Evolutionary conservation across 2,888 invertebrate genomes (phyloP), one percentile per base, ranked within the genome.

Genomic region (Drosophila histrio): DNA sequence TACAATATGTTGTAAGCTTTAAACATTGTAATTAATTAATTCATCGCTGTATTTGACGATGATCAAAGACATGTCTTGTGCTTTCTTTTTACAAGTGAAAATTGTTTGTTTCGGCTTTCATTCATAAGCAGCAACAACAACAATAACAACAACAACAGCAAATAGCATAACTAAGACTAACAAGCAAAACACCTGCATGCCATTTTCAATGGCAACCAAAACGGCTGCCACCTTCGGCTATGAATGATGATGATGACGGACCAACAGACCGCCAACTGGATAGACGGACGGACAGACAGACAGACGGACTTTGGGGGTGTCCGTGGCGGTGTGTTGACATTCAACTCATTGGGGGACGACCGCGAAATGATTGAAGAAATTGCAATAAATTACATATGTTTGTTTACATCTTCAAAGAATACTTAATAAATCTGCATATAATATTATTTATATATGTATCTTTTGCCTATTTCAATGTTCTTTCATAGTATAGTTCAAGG

Each of bases 201-300:
- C 70, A 77, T 70, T 73, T 81, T 81, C 87, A 87, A 84, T 84
- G 82, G 68, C 83, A 71, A 70, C 66, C 26, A 72, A 80, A 73
- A 72, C 61, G 57, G 41, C 58, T 46, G 62, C 73, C 66, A 72
- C 78, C 75, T 72, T 75, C 60, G 46, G 11, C 67, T 66, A 21
- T 76, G 60, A 75, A 60, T 52, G 30, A 44, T 38, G 64, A 50
- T 41, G 53, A 64, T 59, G 77, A 71, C 59, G 46, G 59, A 59
- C 53, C 26, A 34, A 50, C 30, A 30, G 47, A 53, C 41, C 26
- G 26, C 21, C 63, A 36, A 43, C 60, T 52, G 59, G 54, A 59
- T 57, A 26, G 13, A 38, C 11, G 6, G n/a, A 41, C 8, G 7
- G 41, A 57, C 32, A 2, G 15, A 39, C 9, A 17, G 36, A 34